Percentiles rank a stretch among this genome's conserved stretches.
Conservation (phyloP, 2,113 vertebrate genomes). For the Gyps fulvus region DNA sequence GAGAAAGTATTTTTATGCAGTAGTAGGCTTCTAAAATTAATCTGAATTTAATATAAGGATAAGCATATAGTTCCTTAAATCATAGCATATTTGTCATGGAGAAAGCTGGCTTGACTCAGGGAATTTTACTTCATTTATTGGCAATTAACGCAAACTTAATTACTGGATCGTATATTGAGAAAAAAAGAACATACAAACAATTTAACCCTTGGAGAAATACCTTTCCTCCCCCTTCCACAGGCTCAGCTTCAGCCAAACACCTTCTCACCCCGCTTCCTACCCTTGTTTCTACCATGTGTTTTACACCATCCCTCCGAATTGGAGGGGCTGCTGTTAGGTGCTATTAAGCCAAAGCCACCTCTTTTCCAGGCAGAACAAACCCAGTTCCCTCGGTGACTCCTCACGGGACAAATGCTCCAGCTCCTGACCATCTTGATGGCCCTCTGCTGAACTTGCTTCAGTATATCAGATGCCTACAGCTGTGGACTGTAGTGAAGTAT, state of each 20-base stretch:
- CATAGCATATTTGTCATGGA: not conserved
- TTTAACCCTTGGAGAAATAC: not conserved
- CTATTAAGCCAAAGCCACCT: not conserved
- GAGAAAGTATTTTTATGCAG: not conserved
- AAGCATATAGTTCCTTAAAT: not conserved
- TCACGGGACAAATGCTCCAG: not conserved
- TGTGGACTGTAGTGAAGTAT: not conserved
- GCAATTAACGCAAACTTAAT: not conserved
- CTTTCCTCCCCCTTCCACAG: not conserved
- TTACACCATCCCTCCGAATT: fast-evolving
- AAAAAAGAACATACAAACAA: not conserved
- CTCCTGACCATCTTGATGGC: not conserved
- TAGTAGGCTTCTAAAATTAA: not conserved
- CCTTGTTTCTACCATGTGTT: not conserved
- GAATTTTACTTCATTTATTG: not conserved
- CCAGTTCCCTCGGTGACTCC: not conserved
- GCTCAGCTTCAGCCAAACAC: not conserved
- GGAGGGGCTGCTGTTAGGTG: not conserved
- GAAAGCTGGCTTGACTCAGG: not conserved
- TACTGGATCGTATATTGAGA: not conserved
- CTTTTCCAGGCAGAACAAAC: not conserved
- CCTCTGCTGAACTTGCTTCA: not conserved
- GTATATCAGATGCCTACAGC: not conserved
- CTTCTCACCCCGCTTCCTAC: not conserved
- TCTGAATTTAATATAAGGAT: not conserved